Base-by-base conservation (phyloP, 1,140 invertebrate genomes). In the Hylaeus volcanicus region DNA sequence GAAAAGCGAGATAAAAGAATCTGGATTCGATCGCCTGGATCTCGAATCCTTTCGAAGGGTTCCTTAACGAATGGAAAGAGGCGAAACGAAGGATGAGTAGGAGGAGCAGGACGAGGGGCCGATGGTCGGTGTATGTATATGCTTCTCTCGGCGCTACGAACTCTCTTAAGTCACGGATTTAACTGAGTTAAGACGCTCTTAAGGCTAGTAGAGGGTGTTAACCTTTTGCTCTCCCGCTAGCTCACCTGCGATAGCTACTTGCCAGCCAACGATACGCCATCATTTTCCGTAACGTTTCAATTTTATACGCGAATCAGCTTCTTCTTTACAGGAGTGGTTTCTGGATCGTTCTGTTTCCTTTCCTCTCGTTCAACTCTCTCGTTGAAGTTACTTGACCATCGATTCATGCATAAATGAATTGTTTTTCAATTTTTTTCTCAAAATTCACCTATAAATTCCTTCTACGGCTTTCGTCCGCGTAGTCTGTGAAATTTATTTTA, bases 211-310 rank as follows among this genome's bases (percentile, higher is more conserved):
- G 73, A 86, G 84, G 86, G 71, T 87, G 87, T 88, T 88, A 84
- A 87, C 87, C 87, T 83, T 85, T 80, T 70, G 78, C 76, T 79
- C 82, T 84, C 15, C 51, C 64, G 78, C 72, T 77, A 65, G 79
- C 55, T 86, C 74, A 84, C 74, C 74, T 81, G 84, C 68, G 77
- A 81, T 79, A 83, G 81, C 85, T 68, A 72, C 71, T 83, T 76
- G 71, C 56, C 70, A 69, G 39, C 26, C 71, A 66, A 77, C 72
- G 71, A 74, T 75, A 75, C 75, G 53, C 65, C 68, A 58, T 86
- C 73, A 72, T 83, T 83, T 86, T 81, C 81, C 76, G 43, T 86
- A 86, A 86, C 76, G 77, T 86, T 86, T 86, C 85, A 86, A 86
- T 86, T 86, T 66, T 78, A 79, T 73, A 51, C 51, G n/a, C 71